Evolutionary conservation across 1,140 invertebrate species (phyloP), one percentile per base, ranked within the genome.

Genomic region (Thaumatotibia leucotreta): DNA sequence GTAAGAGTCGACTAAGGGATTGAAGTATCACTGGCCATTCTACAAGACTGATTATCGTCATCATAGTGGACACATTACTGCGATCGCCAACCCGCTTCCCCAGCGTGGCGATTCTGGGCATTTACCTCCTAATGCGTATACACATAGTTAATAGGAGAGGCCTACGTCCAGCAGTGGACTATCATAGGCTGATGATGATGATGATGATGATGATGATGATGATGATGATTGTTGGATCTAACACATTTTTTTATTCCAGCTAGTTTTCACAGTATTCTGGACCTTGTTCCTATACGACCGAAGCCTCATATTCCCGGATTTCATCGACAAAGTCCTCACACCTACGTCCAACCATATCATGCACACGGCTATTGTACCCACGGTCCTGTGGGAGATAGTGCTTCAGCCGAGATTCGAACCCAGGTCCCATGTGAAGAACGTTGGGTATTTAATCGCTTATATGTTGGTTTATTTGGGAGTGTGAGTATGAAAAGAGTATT

Each of bases 221-320:
- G n/a, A n/a, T n/a, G n/a, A n/a, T n/a, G n/a, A n/a, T n/a, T n/a
- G n/a, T n/a, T n/a, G n/a, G n/a, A n/a, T n/a, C n/a, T n/a, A n/a
- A n/a, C n/a, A n/a, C n/a, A 1, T 20, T 63, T 65, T 52, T 75
- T 70, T 63, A 32, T 85, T 86, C 20, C 80, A 88, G 85, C 4
- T 69, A 0, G 70, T 86, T 8, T 69, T 69, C 29, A n/a, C 52
- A 6, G 5, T 82, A 63, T 88, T 88, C 74, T 88, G 83, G 85
- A 73, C 83, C 0, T 10, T 88, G 22, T 88, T 75, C 52, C 45
- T 78, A 6, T 79, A 79, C 27, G 68, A 88, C 29, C 76, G 84
- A 64, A 77, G 74, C 20, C 64, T 85, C 8, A 33, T 85, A 22
- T 88, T 83, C 75, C 85, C 84, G 0, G 64, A 65, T 0, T 82